Evolutionary conservation across 2,113 vertebrate genomes (phyloP).

Genomic region (Okapia johnstoni): DNA sequence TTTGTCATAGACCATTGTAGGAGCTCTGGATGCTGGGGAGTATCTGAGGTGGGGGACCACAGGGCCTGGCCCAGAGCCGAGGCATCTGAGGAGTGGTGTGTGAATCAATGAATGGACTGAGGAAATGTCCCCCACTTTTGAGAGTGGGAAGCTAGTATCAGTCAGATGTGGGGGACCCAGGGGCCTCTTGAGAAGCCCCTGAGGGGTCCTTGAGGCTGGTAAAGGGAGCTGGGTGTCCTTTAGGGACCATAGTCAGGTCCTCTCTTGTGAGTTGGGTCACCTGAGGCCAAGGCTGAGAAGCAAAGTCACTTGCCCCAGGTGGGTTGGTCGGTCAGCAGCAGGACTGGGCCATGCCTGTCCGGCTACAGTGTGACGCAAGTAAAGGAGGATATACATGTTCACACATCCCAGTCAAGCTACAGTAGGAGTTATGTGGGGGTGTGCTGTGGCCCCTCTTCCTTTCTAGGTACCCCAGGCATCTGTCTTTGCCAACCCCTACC

Average conservation of each 20-base stretch:
- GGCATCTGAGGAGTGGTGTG: background rate
- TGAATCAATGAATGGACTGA: background rate
- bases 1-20: background rate
- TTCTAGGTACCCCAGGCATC: background rate
- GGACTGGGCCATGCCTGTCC: background rate
- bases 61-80: background rate
- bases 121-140: background rate
- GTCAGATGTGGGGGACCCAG: background rate
- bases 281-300: background rate
- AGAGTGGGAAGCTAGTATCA: background rate
- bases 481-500: background rate
- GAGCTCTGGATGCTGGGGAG: background rate
- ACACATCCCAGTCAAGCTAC: background rate
- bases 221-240: background rate
- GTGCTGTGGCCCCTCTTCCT: background rate
- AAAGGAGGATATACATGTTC: background rate
- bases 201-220: background rate
- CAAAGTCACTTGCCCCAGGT: background rate
- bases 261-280: background rate
- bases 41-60: background rate
- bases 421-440: rapidly evolving
- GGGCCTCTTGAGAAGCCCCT: background rate
- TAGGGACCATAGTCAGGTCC: background rate
- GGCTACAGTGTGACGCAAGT: background rate
- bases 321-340: background rate